Base-by-base conservation (phyloP, 35 echinoderm and acorn worm genomes). In the Ophiothrix spiculata region DNA sequence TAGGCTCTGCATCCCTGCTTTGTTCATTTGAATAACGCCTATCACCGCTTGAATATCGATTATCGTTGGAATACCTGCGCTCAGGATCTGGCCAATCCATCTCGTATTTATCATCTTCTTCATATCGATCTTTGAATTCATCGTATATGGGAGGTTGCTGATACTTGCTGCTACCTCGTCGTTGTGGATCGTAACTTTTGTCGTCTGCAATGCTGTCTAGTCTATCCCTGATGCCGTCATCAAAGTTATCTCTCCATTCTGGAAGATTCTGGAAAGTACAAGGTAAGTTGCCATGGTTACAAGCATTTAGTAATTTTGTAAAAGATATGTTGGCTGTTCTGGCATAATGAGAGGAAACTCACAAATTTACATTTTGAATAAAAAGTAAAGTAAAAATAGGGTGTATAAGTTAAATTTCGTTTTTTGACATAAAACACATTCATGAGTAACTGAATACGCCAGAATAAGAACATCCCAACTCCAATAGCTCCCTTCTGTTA, bases 211-310 rank as follows among this genome's bases (percentile, higher is more conserved):
- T 19, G 19, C 42, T 49, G 42, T 19, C 6, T 49, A 19, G 42
- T 19, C 19, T 49, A n/a, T n/a, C n/a, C n/a, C n/a, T n/a, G n/a
- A n/a, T n/a, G 64, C 74, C 49, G 37, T 85, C 83, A 40, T 85
- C 83, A 35, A 16, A 64, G 36, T 85, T 60, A 40, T 54, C 83
- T 0, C 39, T 75, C 15, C 83, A 33, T 41, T 75, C 64, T 25
- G 83, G 36, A 11, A 37, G n/a, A 38, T 85, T 69, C 21, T 60
- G 83, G 1, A 60, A 69, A 85, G 0, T 49, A 60, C n/a, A n/a
- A n/a, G n/a, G n/a, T n/a, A n/a, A n/a, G n/a, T n/a, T n/a, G n/a
- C n/a, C n/a, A n/a, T n/a, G n/a, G n/a, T n/a, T n/a, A n/a, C n/a
- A n/a, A n/a, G n/a, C n/a, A n/a, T n/a, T n/a, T n/a, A n/a, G n/a